phyloP scores from a whole-genome alignment of 2,797 vertebrate genomes.

The Acanthurus leucopareius region DNA sequence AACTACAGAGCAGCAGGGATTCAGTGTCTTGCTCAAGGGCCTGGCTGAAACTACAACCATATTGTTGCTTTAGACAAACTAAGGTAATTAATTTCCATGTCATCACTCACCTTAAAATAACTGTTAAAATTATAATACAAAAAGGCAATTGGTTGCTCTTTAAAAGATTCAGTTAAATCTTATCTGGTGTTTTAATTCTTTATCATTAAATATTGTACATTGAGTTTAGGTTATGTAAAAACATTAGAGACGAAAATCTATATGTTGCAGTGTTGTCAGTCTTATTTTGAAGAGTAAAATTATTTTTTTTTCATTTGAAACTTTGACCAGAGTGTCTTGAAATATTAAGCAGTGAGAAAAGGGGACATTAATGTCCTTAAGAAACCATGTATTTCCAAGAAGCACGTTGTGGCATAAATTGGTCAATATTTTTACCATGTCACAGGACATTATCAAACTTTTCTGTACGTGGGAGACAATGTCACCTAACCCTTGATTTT shows the following conservation, averaged over 20 bases:
- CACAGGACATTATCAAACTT: constrained; percentile 43
- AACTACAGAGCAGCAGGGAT: constrained; percentile 8
- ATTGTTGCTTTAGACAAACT: background rate
- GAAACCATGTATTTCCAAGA: constrained; percentile 28
- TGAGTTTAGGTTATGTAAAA: too few species aligned
- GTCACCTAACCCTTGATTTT: background rate
- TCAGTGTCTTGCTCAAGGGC: constrained; percentile 4
- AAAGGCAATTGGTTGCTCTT: background rate
- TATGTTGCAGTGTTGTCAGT: too few species aligned
- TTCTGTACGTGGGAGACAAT: constrained; percentile 15
- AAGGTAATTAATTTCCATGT: background rate
- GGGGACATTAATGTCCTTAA: constrained; percentile 13
- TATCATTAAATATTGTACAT: too few species aligned
- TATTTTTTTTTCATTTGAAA: background rate
- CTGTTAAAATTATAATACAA: background rate
- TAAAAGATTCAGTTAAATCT: too few species aligned
- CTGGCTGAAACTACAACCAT: background rate
- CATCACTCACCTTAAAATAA: background rate
- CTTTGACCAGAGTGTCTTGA: constrained; percentile 1
- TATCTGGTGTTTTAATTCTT: too few species aligned
- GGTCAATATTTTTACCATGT: constrained; percentile 33
- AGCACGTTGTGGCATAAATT: constrained; percentile 1
- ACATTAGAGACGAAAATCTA: too few species aligned
- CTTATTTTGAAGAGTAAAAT: too few species aligned
- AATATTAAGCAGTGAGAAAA: constrained; percentile 1